A percentile compares a stretch with the other conserved stretches of the same genome.
phyloP scores from a whole-genome alignment of 2,888 invertebrate species.

The Petrolisthes manimaculis region DNA sequence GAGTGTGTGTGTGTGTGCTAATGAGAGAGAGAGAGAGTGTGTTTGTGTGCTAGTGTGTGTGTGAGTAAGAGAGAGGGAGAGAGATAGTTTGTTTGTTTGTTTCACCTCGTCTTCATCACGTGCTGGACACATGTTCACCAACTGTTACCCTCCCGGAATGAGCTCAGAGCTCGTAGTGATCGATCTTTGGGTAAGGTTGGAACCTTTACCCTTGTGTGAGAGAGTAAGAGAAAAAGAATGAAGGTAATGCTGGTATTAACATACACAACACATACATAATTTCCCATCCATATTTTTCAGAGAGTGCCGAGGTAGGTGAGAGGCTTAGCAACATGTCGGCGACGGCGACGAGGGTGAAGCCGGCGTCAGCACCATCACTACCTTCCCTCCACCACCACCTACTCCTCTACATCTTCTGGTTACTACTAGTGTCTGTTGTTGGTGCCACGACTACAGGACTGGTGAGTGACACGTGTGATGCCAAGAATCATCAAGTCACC shows the following conservation, averaged over 20 bases:
- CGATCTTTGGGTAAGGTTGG: background rate
- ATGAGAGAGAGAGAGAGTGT: background rate
- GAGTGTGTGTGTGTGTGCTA: too few relatives aligned
- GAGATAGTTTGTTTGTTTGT: too few relatives aligned
- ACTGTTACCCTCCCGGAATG: background rate
- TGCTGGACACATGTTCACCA: too few relatives aligned
- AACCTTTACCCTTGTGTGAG: background rate
- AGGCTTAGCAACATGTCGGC: too few relatives aligned
- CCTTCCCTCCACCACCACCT: slow-evolving; percentile 1
- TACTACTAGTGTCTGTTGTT: background rate
- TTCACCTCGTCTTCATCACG: too few relatives aligned
- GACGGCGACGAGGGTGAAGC: background rate
- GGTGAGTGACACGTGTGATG: slow-evolving; percentile 41
- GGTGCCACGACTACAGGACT: slow-evolving; percentile 1
- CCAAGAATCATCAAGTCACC: slow-evolving; percentile 48
- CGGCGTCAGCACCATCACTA: background rate
- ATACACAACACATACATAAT: background rate
- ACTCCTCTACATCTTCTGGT: background rate
- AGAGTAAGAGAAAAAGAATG: background rate
- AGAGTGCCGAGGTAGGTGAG: background rate
- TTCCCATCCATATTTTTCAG: background rate
- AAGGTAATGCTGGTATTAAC: background rate
- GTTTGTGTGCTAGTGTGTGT: too few relatives aligned
- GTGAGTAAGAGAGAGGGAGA: too few relatives aligned
- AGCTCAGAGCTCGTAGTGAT: too few relatives aligned